Evolutionary conservation across 2,888 invertebrate species (phyloP).

Genomic region (Pterobdella sp.): DNA sequence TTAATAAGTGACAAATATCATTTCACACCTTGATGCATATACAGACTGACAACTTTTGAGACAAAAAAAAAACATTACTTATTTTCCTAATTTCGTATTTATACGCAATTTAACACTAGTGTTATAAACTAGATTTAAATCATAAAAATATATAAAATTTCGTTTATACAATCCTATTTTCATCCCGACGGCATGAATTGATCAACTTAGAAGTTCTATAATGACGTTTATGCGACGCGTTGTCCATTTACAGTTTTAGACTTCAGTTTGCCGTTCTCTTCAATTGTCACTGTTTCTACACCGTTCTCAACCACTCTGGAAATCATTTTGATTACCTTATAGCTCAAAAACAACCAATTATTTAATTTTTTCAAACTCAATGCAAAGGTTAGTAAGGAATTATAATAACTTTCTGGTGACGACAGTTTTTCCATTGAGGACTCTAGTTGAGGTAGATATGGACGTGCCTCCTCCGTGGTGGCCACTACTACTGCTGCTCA

Average conservation of each 20-base stretch:
- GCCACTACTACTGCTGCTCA: conserved; percentile 8
- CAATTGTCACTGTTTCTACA: conserved; percentile 86
- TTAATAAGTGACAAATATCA: too few species aligned
- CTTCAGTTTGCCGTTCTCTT: conserved; percentile 90
- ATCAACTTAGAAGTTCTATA: too few species aligned
- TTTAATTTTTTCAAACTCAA: neutral
- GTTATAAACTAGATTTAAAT: too few species aligned
- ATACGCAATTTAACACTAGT: too few species aligned
- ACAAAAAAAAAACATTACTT: too few species aligned
- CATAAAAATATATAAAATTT: too few species aligned
- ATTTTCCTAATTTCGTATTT: too few species aligned
- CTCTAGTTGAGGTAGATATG: conserved; percentile 85
- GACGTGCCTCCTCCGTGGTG: conserved; percentile 45
- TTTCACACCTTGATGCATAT: too few species aligned
- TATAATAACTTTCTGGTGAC: conserved; percentile 82
- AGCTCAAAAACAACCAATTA: neutral
- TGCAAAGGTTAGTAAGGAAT: too few species aligned
- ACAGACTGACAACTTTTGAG: too few species aligned
- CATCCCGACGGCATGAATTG: too few species aligned
- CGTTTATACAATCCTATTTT: too few species aligned
- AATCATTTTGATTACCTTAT: neutral
- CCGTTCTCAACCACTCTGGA: conserved; percentile 83
- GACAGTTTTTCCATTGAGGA: conserved; percentile 89
- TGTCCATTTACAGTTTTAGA: conserved; percentile 94
- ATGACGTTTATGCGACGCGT: neutral